phyloP scores from a whole-genome alignment of 2,888 invertebrate genomes.

The Dasypogon diadema region DNA sequence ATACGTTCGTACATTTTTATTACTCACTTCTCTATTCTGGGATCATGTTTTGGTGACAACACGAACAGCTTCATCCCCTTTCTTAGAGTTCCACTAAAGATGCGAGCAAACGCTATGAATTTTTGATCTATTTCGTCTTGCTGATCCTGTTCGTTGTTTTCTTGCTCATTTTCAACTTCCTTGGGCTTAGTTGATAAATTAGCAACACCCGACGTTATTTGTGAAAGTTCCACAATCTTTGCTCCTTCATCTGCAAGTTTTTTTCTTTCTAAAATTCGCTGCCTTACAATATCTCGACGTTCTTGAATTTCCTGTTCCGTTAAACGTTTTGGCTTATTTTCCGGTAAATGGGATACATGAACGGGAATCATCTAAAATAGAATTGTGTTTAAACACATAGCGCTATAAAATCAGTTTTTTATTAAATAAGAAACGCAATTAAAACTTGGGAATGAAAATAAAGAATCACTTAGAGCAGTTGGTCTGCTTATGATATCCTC shows the following conservation, averaged over 20 bases:
- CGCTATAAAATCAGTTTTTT: too few relatives aligned
- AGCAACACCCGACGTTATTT: conserved; percentile 60
- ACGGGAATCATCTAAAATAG: conserved; percentile 96
- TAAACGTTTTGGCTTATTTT: conserved; percentile 83
- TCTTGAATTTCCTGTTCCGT: conserved; percentile 79
- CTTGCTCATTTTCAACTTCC: conserved; percentile 54
- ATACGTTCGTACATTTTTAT: conserved; percentile 69
- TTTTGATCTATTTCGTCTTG: conserved; percentile 69
- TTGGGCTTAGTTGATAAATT: conserved; percentile 57
- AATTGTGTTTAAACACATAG: too few relatives aligned
- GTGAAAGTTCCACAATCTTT: background rate
- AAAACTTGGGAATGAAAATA: too few relatives aligned
- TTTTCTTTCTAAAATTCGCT: conserved; percentile 73
- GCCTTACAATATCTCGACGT: conserved; percentile 77
- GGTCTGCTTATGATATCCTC: too few relatives aligned
- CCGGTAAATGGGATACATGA: conserved; percentile 80
- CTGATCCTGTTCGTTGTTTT: conserved; percentile 37
- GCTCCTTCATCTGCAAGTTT: conserved; percentile 58
- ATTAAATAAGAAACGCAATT: too few relatives aligned
- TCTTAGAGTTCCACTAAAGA: conserved; percentile 88
- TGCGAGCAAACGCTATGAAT: conserved; percentile 91
- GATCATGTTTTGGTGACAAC: conserved; percentile 90
- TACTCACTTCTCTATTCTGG: conserved; percentile 69
- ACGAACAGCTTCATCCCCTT: conserved; percentile 85
- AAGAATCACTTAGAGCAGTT: too few relatives aligned